Evolutionary conservation across 30 jellyfish, hydroid and myxozoan species (phyloP), one percentile per base, ranked within the genome.

Genomic region (Chrysaora quinquecirrha): DNA sequence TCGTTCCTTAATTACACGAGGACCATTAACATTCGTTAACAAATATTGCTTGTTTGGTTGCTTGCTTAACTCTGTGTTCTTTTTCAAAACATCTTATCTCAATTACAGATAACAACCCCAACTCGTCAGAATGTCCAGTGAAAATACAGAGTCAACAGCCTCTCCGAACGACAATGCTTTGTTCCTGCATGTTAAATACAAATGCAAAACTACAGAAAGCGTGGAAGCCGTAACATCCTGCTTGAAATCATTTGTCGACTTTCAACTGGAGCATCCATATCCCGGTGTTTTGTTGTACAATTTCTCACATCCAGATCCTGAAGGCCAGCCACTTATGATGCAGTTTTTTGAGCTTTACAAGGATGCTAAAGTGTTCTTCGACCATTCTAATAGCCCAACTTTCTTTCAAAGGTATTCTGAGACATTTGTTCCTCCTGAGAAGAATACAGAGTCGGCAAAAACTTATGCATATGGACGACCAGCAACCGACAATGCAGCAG

Each of bases 301-400:
- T 20, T 52, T 52, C 68, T 52, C 68, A 7, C 68, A 52, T 25
- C 68, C 68, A 19, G 68, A 52, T 25, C 68, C 68, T 3, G 68
- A 3, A 2, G 19, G 19, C 29, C 29, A 52, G 68, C 68, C 68
- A 19, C 25, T 52, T 7, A 2, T 52, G 68, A 9, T 52, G 68
- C 68, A 52, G 25, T 52, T 52, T 20, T 52, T 2, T 25, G 68
- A 52, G 68, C 29, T 52, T 12, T 52, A 52, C 68, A 10, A 16
- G 29, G 29, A 20, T 20, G 29, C 68, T 20, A 19, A 9, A 20
- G 68, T 52, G 27, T 52, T 52, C 29, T 10, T 52, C 29, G 68
- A 52, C 27, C 68, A 52, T 52, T 10, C 68, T 2, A 25, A 9
- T 20, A 25, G 19, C 68, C 4, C 9, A 20, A 20, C 9, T 2